A percentile compares a stretch with the other conserved stretches of the same genome.
phyloP scores from a whole-genome alignment of 1,140 invertebrate genomes.

The Drosophila sucinea region DNA sequence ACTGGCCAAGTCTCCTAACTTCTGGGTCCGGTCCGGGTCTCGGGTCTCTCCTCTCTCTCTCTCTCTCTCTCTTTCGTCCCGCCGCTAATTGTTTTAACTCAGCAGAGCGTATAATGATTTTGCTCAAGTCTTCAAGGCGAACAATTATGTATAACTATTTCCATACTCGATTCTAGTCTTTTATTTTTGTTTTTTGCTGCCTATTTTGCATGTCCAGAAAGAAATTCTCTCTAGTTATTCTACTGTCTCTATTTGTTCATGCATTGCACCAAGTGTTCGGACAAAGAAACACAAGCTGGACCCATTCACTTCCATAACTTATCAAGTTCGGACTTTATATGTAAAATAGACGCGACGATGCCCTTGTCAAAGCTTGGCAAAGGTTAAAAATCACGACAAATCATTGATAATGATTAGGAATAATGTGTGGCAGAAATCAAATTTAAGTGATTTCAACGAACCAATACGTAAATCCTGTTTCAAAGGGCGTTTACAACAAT shows the following conservation, averaged over 20 bases:
- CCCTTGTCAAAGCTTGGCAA: conserved; percentile 1
- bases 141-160: conserved; percentile 22
- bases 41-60: too few species aligned
- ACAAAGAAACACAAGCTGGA: too few species aligned
- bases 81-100: conserved; percentile 5
- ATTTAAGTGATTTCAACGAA: background rate
- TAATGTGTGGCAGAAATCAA: background rate
- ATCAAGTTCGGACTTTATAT: background rate
- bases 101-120: conserved; percentile 26
- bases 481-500: too few species aligned
- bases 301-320: background rate
- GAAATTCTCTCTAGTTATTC: conserved; percentile 22
- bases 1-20: conserved; percentile 7
- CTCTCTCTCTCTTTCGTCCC: background rate
- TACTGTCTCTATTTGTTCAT: background rate
- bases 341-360: background rate
- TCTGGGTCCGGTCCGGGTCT: background rate
- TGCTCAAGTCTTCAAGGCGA: conserved; percentile 20
- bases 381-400: background rate
- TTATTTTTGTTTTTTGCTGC: background rate
- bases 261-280: background rate
- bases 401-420: background rate
- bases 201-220: conserved; percentile 31
- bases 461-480: background rate
- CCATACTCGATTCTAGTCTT: background rate